Base-by-base conservation (phyloP, 64 coral and sea anemone genomes). In the Hydrozoanthus tunicans region DNA sequence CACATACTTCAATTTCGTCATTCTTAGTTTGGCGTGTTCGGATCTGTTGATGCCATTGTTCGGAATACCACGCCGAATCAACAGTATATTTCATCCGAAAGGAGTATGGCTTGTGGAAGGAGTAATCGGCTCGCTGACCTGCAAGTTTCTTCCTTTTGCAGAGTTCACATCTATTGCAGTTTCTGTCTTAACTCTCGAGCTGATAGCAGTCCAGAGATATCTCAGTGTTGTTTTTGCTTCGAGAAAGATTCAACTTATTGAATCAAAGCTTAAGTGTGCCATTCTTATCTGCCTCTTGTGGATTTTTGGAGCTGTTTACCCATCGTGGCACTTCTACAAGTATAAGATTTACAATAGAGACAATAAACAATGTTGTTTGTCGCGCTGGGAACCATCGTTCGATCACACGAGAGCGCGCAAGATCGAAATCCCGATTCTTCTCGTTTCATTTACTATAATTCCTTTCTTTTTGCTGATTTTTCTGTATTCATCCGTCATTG, bases 141-240 rank as follows among this genome's bases (percentile, higher is more conserved):
- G 89, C 62, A 91, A 91, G 62, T 24, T 91, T 5, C 58, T 79
- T n/a, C 64, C 64, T 3, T 91, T 91, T 80, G 6, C 65, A 1
- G 64, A 78, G 20, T 66, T 56, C 52, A 64, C 64, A 3, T 75
- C 17, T 14, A 60, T 66, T 12, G 13, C 53, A 4, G 77, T 91
- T 54, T 91, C 89, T 51, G 53, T 80, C 10, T 56, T 80, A 4
- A 91, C 89, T 3, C 76, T 91, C 25, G 58, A 64, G 6, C 57
- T 91, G 51, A 91, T 91, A 61, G 64, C 71, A 14, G 32, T 91
- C 52, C 64, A 62, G 4, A 75, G 89, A 27, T 91, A 53, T 58
- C 5, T 79, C n/a, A 79, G 77, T 20, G 77, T 79, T 8, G 54
- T 79, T 9, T 58, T 79, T 58, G 77, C 56, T 58, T 58, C 77